phyloP scores from a whole-genome alignment of 2,113 vertebrate species.

The Triplophysa dalaica region DNA sequence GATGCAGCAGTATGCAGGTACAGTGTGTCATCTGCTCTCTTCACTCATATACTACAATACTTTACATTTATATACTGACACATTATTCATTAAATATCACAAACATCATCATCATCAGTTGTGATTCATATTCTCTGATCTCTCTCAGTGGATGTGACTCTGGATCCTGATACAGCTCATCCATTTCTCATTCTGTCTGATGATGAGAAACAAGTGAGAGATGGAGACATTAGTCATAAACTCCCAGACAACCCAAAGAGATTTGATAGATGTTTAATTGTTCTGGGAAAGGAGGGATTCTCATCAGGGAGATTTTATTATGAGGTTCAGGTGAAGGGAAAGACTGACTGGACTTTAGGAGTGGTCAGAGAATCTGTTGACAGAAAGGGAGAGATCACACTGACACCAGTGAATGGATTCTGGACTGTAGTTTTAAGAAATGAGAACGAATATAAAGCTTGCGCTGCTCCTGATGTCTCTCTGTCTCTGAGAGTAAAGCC shows the following conservation, averaged over 20 bases:
- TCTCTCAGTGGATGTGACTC: neutral
- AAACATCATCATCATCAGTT: neutral
- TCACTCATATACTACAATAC: neutral
- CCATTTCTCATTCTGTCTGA: neutral
- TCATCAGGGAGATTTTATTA: neutral
- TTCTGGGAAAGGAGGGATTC: slow-evolving; percentile 1
- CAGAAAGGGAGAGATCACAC: neutral
- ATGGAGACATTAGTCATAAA: neutral
- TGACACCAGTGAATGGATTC: neutral
- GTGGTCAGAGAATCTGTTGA: neutral
- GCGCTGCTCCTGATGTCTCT: too few species aligned
- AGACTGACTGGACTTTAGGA: neutral
- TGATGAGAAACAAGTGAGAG: neutral
- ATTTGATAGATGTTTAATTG: rapidly evolving
- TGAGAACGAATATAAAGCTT: too few species aligned
- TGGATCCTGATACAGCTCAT: neutral
- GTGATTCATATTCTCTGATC: neutral
- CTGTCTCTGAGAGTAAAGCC: too few species aligned
- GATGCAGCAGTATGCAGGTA: too few species aligned
- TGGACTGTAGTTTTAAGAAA: neutral
- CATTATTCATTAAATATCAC: neutral
- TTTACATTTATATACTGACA: neutral
- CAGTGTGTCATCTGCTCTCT: too few species aligned
- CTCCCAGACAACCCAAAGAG: neutral
- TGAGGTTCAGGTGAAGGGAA: neutral